These are phyloP conservation scores for Maccullochella peelii DNA, from an alignment of 2,113 vertebrate species.

Conservation along the genomic window DNA sequence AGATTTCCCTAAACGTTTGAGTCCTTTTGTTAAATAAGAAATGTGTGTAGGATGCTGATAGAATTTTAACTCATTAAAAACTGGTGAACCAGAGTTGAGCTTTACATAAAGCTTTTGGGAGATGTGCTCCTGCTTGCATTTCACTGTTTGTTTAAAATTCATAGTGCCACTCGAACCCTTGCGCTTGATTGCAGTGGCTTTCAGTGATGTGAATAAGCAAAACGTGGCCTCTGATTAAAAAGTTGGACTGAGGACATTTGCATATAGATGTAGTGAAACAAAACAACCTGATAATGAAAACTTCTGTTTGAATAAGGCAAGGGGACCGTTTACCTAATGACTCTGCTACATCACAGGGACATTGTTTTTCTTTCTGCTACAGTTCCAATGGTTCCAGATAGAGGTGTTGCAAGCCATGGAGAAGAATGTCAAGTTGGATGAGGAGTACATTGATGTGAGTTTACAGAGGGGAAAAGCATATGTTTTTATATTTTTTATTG, in stretches of 20 bases:
- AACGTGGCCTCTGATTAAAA: slow-evolving; percentile 29
- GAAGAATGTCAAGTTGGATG: slow-evolving; percentile 94
- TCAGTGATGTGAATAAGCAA: slow-evolving; percentile 3
- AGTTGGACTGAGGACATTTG: slow-evolving; percentile 37
- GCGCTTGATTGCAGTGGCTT: neutral
- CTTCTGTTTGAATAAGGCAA: slow-evolving; percentile 36
- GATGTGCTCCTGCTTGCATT: neutral
- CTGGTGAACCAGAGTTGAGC: neutral
- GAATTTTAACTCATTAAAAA: neutral
- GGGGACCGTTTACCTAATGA: neutral
- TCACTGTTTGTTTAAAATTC: slow-evolving; percentile 27
- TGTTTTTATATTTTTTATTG: slow-evolving; percentile 13
- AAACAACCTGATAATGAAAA: slow-evolving; percentile 10
- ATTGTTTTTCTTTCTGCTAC: slow-evolving; percentile 26
- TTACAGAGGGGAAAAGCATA: neutral
- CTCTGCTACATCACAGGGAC: neutral
- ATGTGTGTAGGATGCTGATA: neutral
- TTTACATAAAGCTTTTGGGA: neutral
- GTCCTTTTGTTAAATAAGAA: neutral
- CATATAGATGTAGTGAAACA: slow-evolving; percentile 43
- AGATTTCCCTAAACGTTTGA: too few relatives aligned
- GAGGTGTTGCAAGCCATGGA: slow-evolving; percentile 96
- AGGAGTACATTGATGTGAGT: slow-evolving; percentile 95
- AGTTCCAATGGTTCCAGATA: slow-evolving; percentile 94
- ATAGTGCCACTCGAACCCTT: neutral